phyloP scores from a whole-genome alignment of 1,140 invertebrate genomes.

The Trissolcus basalis region DNA sequence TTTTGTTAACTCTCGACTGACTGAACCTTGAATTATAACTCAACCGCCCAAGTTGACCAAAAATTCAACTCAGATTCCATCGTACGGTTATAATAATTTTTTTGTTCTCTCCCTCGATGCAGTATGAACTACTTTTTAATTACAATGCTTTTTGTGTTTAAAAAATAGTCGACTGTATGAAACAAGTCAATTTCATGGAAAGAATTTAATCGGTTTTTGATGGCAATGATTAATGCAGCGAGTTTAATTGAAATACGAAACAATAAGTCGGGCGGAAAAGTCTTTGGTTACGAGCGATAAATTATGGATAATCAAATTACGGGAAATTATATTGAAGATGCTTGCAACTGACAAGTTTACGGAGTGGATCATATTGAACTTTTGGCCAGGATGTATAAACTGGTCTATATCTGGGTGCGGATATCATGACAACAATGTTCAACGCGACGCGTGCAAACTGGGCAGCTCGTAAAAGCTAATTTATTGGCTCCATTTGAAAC shows the following conservation, averaged over 20 bases:
- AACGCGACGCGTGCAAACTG: conserved; percentile 47
- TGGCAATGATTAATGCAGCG: conserved; percentile 25
- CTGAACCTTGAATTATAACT: too few relatives aligned
- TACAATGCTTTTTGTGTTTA: too few relatives aligned
- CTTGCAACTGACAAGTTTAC: conserved; percentile 42
- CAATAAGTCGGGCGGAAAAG: conserved; percentile 36
- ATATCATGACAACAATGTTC: conserved; percentile 53
- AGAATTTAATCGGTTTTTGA: too few relatives aligned
- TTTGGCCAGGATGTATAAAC: conserved; percentile 18
- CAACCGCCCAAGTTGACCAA: too few relatives aligned
- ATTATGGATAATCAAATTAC: conserved; percentile 44
- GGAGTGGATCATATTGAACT: conserved; percentile 50
- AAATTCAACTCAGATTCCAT: too few relatives aligned
- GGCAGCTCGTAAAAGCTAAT: conserved; percentile 58
- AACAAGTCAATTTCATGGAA: too few relatives aligned
- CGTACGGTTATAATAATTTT: too few relatives aligned
- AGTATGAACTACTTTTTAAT: too few relatives aligned
- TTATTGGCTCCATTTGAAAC: conserved; percentile 58
- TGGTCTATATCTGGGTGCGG: conserved; percentile 26
- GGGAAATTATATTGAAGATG: conserved; percentile 41
- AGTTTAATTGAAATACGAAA: conserved; percentile 51
- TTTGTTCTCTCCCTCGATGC: too few relatives aligned
- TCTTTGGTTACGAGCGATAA: conserved; percentile 22
- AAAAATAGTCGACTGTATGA: too few relatives aligned
- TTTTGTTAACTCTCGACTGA: too few relatives aligned